phyloP scores from a whole-genome alignment of 37 sponge, comb jelly and placozoan species.

The Aplysina aerophoba region DNA sequence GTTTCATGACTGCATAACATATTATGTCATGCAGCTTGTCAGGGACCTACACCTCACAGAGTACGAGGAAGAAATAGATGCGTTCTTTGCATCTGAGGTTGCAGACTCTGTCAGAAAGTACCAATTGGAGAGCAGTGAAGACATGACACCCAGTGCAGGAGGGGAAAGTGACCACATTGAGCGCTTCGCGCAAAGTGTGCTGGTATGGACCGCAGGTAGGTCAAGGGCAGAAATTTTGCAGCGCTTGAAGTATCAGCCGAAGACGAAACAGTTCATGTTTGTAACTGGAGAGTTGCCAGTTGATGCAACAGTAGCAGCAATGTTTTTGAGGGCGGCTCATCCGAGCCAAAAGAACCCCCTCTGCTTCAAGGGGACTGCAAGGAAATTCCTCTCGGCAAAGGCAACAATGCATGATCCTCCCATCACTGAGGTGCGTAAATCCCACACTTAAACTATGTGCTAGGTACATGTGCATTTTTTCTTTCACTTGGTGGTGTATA shows the following conservation, averaged over 20 bases:
- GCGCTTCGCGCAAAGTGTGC: neutral
- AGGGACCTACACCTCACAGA: neutral
- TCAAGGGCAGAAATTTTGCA: constrained; percentile 23
- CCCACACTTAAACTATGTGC: no score
- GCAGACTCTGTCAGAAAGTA: neutral
- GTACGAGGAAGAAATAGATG: constrained; percentile 11
- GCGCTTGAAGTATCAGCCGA: neutral
- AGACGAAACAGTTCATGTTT: constrained; percentile 29
- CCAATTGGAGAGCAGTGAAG: constrained; percentile 4
- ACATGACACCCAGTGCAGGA: no score
- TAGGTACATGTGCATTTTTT: no score
- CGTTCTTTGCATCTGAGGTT: neutral
- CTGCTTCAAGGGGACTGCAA: constrained; percentile 27
- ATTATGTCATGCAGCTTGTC: constrained; percentile 9
- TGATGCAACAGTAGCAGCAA: neutral
- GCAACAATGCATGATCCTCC: constrained; percentile 14
- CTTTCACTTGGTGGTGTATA: no score
- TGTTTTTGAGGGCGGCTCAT: constrained; percentile 7
- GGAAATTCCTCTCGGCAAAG: neutral
- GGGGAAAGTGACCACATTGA: neutral
- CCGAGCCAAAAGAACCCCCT: constrained; percentile 11
- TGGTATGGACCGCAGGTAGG: neutral
- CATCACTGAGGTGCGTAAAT: constrained; percentile 10
- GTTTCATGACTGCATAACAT: no score
- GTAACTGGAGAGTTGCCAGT: constrained; percentile 14